Base-by-base conservation (phyloP, 2,797 vertebrate species). In the Diglossa cyanea region DNA sequence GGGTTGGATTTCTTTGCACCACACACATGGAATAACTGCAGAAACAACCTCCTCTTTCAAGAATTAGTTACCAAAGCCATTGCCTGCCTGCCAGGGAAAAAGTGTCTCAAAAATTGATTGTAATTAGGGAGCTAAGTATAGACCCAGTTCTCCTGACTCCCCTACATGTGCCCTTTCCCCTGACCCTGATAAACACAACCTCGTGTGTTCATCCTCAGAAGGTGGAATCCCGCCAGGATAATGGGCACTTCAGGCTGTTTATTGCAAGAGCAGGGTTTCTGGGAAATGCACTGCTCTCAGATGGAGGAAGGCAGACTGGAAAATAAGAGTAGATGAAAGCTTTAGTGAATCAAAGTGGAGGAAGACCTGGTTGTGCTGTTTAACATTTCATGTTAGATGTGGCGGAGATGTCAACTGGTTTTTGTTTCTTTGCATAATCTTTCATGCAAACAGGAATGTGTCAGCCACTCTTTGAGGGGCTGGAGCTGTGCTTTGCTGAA, bases 111-210 rank as follows among this genome's bases (percentile, higher is more conserved):
- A 72, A 87, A 76, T 6, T 11, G 70, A 35, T 65, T 76, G 48
- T 48, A 54, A 42, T 70, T 78, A 53, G 57, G 77, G 45, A 54
- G 37, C 30, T 10, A 37, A 90, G 31, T 42, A 54, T 19, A 77
- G 73, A 72, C 83, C 39, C 42, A 24, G 39, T 45, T 70, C 48
- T 79, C 13, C 83, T 31, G 23, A 58, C 33, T 77, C 45, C 37
- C 30, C 63, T 58, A 23, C 48, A 35, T 0, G 13, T 80, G 55
- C 20, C 61, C 53, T 78, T 76, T 85, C 31, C 44, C 61, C 66
- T 80, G 70, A 68, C 84, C 90, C 48, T 53, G 61, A 31, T 67
- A 80, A 94, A 74, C 42, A 90, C 63, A 77, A 3, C 25, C 45
- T 86, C 0, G 1, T 25, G 42, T 66, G 44, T 83, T 79, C 57